Evolutionary conservation across 2,888 invertebrate genomes (phyloP).

Genomic region (Drosophila fungiperda): DNA sequence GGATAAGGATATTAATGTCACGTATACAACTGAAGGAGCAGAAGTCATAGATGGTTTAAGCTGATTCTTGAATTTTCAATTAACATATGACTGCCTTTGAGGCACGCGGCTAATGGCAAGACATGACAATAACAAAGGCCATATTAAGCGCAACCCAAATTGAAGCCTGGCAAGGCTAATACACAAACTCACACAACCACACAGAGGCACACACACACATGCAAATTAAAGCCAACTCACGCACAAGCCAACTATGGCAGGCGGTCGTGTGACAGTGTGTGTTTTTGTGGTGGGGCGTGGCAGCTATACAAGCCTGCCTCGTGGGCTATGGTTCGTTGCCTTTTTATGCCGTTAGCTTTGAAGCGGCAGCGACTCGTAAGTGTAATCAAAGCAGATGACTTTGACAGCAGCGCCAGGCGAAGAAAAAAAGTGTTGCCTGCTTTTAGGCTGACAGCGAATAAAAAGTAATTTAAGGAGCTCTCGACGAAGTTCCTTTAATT

Average conservation of each 20-base stretch:
- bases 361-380: slow-evolving; percentile 41
- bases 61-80: slow-evolving; percentile 67
- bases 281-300: slow-evolving; percentile 20
- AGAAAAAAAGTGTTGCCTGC: slow-evolving; percentile 55
- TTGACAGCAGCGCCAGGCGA: slow-evolving; percentile 35
- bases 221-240: slow-evolving; percentile 59
- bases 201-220: slow-evolving; percentile 4
- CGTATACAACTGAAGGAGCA: slow-evolving; percentile 10
- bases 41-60: slow-evolving; percentile 9
- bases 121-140: slow-evolving; percentile 77
- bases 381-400: slow-evolving; percentile 72
- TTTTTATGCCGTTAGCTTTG: slow-evolving; percentile 50
- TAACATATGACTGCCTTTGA: slow-evolving; percentile 69
- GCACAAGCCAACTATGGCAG: slow-evolving; percentile 48
- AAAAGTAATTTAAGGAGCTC: slow-evolving; percentile 46
- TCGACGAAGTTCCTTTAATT: slow-evolving; percentile 53
- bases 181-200: slow-evolving; percentile 21
- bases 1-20: slow-evolving; percentile 25
- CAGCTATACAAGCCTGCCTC: slow-evolving; percentile 57
- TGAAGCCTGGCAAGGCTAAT: slow-evolving; percentile 53
- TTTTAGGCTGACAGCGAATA: slow-evolving; percentile 31
- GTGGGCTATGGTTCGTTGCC: slow-evolving; percentile 33
- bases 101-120: slow-evolving; percentile 64
- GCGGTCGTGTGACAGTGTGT: background rate
- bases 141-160: slow-evolving; percentile 53